A percentile compares a stretch with the other conserved stretches of the same genome.
These are phyloP conservation scores for Caenorhabditis tropicalis DNA, from an alignment of 1,140 invertebrate genomes.

Conservation along the genomic window DNA sequence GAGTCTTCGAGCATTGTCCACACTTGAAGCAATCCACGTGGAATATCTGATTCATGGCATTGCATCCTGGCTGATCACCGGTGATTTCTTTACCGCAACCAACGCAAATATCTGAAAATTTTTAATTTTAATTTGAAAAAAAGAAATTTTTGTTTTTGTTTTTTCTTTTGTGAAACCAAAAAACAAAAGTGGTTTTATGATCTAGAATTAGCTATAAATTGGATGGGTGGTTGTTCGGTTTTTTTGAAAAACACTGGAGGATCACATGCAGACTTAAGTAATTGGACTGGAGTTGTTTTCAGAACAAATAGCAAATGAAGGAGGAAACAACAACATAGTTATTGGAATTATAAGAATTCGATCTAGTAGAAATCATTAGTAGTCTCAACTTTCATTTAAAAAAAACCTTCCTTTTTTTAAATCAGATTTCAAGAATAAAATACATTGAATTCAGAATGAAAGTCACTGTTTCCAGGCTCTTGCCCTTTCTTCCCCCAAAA, in stretches of 20 bases:
- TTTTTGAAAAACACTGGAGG: not conserved
- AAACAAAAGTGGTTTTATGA: not conserved
- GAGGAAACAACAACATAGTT: not conserved
- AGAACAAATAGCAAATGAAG: not conserved
- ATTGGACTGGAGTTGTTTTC: not conserved
- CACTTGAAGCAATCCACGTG: slow-evolving; percentile 94
- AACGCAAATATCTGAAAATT: slow-evolving; percentile 58
- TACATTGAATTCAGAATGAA: too few relatives aligned
- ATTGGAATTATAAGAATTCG: not conserved
- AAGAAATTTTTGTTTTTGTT: not conserved
- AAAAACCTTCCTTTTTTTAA: too few relatives aligned
- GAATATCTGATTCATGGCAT: slow-evolving; percentile 93
- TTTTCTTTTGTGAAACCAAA: not conserved
- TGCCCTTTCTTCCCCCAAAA: too few relatives aligned
- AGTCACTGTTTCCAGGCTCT: too few relatives aligned
- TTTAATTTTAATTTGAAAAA: slow-evolving; percentile 20
- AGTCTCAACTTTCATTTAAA: too few relatives aligned
- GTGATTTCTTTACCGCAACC: slow-evolving; percentile 52
- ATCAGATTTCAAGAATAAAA: too few relatives aligned
- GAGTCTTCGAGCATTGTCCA: slow-evolving; percentile 77
- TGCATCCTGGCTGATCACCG: slow-evolving; percentile 55
- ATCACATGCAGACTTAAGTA: slow-evolving; percentile 10
- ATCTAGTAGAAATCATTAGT: too few relatives aligned
- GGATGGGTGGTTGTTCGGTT: not conserved
- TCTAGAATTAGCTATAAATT: slow-evolving; percentile 34